Conservation (phyloP, 2,113 vertebrate genomes). For the Dryoscopus gambensis region DNA sequence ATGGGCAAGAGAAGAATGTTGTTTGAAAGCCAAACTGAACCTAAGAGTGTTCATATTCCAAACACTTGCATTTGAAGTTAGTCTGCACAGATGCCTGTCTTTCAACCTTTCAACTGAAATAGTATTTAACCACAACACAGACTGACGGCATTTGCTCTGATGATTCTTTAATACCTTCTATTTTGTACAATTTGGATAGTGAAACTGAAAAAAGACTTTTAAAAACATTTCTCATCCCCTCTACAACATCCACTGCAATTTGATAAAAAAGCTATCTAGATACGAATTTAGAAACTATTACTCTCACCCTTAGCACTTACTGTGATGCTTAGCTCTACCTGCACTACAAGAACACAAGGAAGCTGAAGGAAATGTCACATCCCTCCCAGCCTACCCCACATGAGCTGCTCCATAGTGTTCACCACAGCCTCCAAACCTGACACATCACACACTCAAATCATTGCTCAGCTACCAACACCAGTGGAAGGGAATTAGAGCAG, state of each 20-base stretch:
- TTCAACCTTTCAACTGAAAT: not conserved
- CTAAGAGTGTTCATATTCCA: not conserved
- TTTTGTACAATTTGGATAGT: not conserved
- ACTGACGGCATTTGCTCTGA: not conserved
- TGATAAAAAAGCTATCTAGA: not conserved
- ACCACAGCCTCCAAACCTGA: not conserved
- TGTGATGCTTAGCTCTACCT: not conserved
- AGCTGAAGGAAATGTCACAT: not conserved
- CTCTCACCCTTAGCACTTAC: not conserved
- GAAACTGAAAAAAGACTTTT: not conserved
- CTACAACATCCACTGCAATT: not conserved
- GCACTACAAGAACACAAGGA: not conserved
- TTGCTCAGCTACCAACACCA: not conserved
- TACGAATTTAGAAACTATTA: not conserved
- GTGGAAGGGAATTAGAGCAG: not conserved
- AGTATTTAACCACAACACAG: not conserved
- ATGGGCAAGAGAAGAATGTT: not conserved
- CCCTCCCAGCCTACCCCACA: not conserved
- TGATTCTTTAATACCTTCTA: not conserved
- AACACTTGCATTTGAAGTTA: not conserved
- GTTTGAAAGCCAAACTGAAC: not conserved
- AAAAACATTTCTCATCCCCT: not conserved
- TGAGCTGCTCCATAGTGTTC: fast-evolving
- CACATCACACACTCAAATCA: not conserved
- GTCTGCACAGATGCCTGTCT: not conserved